Conservation (phyloP, 2,797 vertebrate genomes). For the Rhynchotus rufescens region DNA sequence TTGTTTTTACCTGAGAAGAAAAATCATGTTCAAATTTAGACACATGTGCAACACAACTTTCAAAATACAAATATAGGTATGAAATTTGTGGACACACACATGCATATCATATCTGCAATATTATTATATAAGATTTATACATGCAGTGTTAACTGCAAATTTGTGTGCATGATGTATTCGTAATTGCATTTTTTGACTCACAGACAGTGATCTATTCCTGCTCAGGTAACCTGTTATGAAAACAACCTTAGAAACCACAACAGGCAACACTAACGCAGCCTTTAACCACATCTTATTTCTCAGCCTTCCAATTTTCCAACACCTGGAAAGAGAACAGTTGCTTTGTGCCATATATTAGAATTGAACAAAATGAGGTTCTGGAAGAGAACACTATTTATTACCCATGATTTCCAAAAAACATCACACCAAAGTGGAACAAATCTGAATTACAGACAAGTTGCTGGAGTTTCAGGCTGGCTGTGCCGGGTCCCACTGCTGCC, state of each 20-base stretch:
- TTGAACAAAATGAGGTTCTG: not conserved
- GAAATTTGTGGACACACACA: too few species aligned
- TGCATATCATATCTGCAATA: too few species aligned
- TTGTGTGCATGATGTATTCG: not conserved
- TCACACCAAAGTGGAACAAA: not conserved
- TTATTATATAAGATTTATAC: not conserved
- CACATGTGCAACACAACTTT: not conserved
- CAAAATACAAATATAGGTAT: too few species aligned
- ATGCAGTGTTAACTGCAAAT: not conserved
- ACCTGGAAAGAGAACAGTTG: not conserved
- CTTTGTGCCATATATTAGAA: not conserved
- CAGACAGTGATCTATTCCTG: not conserved
- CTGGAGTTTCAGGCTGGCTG: not conserved
- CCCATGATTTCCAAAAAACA: not conserved
- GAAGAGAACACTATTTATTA: not conserved
- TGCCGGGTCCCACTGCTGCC: not conserved
- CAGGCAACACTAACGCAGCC: not conserved
- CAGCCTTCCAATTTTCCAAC: not conserved
- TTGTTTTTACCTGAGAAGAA: not conserved
- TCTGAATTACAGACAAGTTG: not conserved
- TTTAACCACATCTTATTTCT: conserved; percentile 15
- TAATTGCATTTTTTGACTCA: not conserved
- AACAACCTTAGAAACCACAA: conserved; percentile 20
- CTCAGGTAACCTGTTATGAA: not conserved
- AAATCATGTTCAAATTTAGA: not conserved